Percentiles rank a stretch among this genome's conserved stretches.
phyloP scores from a whole-genome alignment of 1,140 invertebrate genomes.

The Eueides isabella region DNA sequence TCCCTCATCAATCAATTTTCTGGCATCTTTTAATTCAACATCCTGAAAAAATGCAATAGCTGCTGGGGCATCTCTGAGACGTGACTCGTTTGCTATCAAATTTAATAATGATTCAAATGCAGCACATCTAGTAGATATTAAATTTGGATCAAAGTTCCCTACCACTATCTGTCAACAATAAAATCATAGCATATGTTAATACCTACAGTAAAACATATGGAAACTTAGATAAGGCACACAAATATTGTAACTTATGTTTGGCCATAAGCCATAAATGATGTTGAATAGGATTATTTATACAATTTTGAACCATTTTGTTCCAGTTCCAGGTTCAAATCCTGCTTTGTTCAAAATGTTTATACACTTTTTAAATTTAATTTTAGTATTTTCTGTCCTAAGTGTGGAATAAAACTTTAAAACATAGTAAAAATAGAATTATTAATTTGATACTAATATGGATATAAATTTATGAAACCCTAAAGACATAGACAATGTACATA shows the following conservation, averaged over 20 bases:
- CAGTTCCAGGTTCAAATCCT: too few relatives aligned
- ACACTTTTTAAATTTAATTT: too few relatives aligned
- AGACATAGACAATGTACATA: background rate
- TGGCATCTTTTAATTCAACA: conserved; percentile 85
- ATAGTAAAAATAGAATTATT: too few relatives aligned
- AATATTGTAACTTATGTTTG: background rate
- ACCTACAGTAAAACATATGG: conserved; percentile 6
- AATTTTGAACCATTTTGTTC: too few relatives aligned
- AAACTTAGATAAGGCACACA: background rate
- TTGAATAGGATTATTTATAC: background rate
- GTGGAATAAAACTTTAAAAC: too few relatives aligned
- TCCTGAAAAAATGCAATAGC: conserved; percentile 88
- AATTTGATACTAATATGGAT: background rate
- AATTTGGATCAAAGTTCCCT: conserved; percentile 89
- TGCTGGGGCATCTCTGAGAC: conserved; percentile 84
- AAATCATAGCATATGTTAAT: conserved; percentile 27
- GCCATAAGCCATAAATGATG: too few relatives aligned
- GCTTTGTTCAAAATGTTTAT: too few relatives aligned
- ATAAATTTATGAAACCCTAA: background rate
- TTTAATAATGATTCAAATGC: conserved; percentile 88
- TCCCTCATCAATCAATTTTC: conserved; percentile 83
- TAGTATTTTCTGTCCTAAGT: too few relatives aligned
- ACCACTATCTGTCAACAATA: conserved; percentile 81
- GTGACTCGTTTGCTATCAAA: conserved; percentile 83
- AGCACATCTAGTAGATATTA: conserved; percentile 86